These are phyloP conservation scores for Clepsis dumicolana DNA, from an alignment of 2,888 invertebrate genomes.

Conservation along the genomic window DNA sequence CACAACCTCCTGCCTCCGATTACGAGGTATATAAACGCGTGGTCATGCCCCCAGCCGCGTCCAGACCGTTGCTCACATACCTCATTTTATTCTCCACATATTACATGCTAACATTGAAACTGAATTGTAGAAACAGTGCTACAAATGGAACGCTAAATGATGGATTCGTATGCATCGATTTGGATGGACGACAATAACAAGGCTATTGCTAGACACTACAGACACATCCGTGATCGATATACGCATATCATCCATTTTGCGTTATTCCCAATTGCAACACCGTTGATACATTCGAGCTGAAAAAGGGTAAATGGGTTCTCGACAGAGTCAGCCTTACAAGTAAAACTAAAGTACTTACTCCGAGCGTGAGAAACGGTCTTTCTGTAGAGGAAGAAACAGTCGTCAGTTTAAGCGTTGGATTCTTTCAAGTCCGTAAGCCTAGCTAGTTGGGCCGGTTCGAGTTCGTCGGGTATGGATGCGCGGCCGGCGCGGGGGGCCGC, in stretches of 20 bases:
- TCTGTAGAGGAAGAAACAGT: slow-evolving; percentile 35
- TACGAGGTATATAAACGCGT: neutral
- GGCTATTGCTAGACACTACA: neutral
- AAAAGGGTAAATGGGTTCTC: neutral
- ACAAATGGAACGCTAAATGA: neutral
- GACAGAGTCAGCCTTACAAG: neutral
- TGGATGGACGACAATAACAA: neutral
- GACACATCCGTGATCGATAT: neutral
- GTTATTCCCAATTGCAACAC: neutral
- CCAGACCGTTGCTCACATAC: slow-evolving; percentile 31
- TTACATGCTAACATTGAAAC: neutral
- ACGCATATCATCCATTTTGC: neutral
- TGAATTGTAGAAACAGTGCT: neutral
- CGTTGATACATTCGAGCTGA: neutral
- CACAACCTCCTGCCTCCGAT: neutral
- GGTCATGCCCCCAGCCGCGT: neutral
- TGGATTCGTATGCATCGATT: neutral
- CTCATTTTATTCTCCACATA: neutral
- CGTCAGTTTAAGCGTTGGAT: slow-evolving; percentile 91
- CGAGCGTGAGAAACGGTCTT: slow-evolving; percentile 52
- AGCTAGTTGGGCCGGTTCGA: slow-evolving; percentile 95
- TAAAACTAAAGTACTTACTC: neutral
- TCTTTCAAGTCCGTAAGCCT: slow-evolving; percentile 95
- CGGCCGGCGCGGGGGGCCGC: slow-evolving; percentile 91
- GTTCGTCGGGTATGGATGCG: slow-evolving; percentile 94